These are phyloP conservation scores for Drosophila subsilvestris DNA, from an alignment of 2,888 invertebrate species.

Conservation along the genomic window DNA sequence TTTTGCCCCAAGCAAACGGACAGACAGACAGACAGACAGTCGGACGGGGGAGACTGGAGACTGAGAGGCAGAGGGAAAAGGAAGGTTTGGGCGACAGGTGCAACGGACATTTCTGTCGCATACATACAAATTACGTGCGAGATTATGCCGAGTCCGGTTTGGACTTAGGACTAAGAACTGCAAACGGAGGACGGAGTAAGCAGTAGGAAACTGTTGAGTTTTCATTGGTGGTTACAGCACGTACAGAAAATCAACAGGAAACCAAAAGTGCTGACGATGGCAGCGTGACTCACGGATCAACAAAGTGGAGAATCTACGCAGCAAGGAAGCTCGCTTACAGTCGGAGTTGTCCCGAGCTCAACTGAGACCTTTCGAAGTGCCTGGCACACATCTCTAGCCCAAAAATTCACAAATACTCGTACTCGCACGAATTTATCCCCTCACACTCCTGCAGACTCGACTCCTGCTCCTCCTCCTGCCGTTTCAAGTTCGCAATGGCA, in stretches of 20 bases:
- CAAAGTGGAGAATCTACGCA: not conserved
- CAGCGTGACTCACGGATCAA: constrained; percentile 2
- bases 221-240: constrained; percentile 31
- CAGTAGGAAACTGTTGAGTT: constrained; percentile 3
- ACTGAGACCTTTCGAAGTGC: too few relatives aligned
- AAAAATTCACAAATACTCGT: not conserved
- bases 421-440: too few relatives aligned
- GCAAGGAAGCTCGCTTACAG: not conserved
- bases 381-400: not conserved
- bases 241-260: constrained; percentile 39
- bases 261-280: constrained; percentile 5
- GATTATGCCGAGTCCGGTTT: constrained; percentile 67
- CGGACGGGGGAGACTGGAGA: constrained; percentile 1
- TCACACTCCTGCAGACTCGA: not conserved
- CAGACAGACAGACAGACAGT: constrained; percentile 13
- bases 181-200: not conserved
- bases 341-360: too few relatives aligned
- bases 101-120: constrained; percentile 78
- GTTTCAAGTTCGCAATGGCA: constrained; percentile 41
- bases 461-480: not conserved
- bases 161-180: constrained; percentile 40
- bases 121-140: constrained; percentile 79
- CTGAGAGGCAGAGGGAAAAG: not conserved
- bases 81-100: constrained; percentile 59
- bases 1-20: constrained; percentile 57